Base-by-base conservation (phyloP, 2,888 invertebrate species). In the Tenthredo scrophulariae region DNA sequence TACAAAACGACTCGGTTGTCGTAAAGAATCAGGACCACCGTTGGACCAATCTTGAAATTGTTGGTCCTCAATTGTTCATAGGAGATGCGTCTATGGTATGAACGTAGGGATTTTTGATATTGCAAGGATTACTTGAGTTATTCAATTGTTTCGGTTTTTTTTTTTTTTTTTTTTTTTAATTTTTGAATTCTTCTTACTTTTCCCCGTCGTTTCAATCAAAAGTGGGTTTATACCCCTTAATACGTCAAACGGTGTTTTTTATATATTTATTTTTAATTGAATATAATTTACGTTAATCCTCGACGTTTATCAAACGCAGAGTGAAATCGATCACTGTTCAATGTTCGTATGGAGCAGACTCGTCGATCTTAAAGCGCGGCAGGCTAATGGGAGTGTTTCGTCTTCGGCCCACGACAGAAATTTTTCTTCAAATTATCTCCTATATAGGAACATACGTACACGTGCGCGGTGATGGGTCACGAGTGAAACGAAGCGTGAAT, bases 401-500 rank as follows among this genome's bases (percentile, higher is more conserved):
- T 75, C 75, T 75, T 75, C 75, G 22, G 10, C 75, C 75, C 75
- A 75, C 75, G 75, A 75, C 75, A 62, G 10, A 62, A 58, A 26
- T 1, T 22, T 13, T 62, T 62, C n/a, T 62, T n/a, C 5, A 2
- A 26, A 62, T 62, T 26, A 10, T 13, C 9, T 62, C n/a, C 37
- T 46, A 15, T 75, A 22, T 4, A 13, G 10, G 46, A 29, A 15
- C 4, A 33, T 33, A 37, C 37, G 26, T 74, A 22, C 75, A 75
- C 37, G 22, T 40, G 72, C n/a, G 40, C 72, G 37, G 43, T n/a
- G 18, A 74, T 37, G 40, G 72, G 67, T 67, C 67, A 29, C 50
- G 15, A 54, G 54, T 74, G 77, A 46, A 77, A 77, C 29, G n/a
- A 33, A 46, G 79, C 79, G 54, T 79, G 79, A 79, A 79, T 79